Conservation (phyloP, 1,140 invertebrate species). For the Bathynomus jamesi region DNA sequence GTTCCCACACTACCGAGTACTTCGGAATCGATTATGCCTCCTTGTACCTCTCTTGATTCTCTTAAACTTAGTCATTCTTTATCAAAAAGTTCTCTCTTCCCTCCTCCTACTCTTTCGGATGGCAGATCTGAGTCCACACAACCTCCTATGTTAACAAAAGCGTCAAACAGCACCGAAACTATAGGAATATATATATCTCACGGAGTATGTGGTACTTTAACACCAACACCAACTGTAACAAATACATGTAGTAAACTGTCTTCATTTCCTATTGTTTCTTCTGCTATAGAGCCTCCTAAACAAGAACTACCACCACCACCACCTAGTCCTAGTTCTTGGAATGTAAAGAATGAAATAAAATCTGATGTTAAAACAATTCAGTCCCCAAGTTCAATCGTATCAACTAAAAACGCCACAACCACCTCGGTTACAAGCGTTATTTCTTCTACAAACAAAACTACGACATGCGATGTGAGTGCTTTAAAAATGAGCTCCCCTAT, state of each 20-base stretch:
- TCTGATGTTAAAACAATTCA: background rate
- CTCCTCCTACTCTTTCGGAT: background rate
- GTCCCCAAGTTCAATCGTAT: background rate
- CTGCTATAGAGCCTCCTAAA: too few relatives aligned
- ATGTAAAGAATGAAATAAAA: too few relatives aligned
- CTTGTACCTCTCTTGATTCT: background rate
- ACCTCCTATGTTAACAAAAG: too few relatives aligned
- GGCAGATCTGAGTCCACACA: background rate
- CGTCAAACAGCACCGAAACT: too few relatives aligned
- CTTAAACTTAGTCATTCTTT: too few relatives aligned
- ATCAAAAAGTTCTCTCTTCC: background rate
- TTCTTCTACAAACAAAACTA: constrained; percentile 5
- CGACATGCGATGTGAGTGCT: constrained; percentile 21
- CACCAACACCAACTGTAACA: too few relatives aligned
- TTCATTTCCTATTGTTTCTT: too few relatives aligned
- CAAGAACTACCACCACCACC: too few relatives aligned
- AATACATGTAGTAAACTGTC: too few relatives aligned
- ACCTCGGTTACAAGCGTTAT: constrained; percentile 10
- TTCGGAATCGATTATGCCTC: background rate
- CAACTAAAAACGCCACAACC: background rate
- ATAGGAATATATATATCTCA: too few relatives aligned
- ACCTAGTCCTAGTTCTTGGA: too few relatives aligned
- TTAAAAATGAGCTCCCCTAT: constrained; percentile 18
- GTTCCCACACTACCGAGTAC: background rate
- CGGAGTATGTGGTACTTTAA: too few relatives aligned